Evolutionary conservation across 1,140 invertebrate genomes (phyloP).

Genomic region (Procambarus virginalis): DNA sequence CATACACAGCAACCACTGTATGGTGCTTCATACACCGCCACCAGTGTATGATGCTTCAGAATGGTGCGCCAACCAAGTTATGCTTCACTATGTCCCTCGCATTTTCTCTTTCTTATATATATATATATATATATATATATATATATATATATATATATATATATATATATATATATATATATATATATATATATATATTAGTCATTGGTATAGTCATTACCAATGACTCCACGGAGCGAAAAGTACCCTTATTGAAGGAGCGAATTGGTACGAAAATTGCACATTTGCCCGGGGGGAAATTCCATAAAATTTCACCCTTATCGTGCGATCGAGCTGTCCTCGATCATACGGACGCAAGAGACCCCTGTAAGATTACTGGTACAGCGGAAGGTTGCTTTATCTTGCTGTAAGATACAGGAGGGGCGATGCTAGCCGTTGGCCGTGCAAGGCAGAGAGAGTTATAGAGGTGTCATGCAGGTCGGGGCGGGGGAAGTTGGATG

Average conservation of each 20-base stretch:
- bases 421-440: not conserved
- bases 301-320: not conserved
- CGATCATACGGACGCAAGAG: not conserved
- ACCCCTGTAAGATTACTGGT: not conserved
- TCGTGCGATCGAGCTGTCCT: not conserved
- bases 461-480: not conserved
- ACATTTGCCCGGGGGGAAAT: not conserved
- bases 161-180: no score
- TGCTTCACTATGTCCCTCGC: no score
- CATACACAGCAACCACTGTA: no score
- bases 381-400: not conserved
- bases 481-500: not conserved
- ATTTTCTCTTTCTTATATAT: no score
- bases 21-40: no score
- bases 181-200: no score
- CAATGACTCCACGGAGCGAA: not conserved
- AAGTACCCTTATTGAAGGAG: not conserved
- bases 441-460: not conserved
- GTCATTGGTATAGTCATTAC: not conserved
- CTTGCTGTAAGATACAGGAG: not conserved
- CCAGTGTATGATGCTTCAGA: no score
- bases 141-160: no score
- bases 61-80: no score
- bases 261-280: not conserved
- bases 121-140: no score